Evolutionary conservation across 1,140 invertebrate genomes (phyloP).

Genomic region (Zaprionus inermis): DNA sequence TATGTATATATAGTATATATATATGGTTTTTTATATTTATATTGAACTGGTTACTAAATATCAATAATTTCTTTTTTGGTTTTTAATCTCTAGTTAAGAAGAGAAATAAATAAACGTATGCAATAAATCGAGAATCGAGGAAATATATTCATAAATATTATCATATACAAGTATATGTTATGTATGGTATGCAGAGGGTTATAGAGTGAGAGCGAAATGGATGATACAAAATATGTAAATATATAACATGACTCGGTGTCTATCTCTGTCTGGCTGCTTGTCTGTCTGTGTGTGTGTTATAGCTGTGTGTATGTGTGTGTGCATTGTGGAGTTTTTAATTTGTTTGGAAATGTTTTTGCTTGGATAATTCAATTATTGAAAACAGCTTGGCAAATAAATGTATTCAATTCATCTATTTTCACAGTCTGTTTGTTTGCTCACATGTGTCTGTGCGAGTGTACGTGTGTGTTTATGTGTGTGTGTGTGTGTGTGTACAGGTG

Average conservation of each 20-base stretch:
- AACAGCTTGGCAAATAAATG: constrained; percentile 47
- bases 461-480: constrained; percentile 29
- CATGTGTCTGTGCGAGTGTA: constrained; percentile 17
- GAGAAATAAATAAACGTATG: constrained; percentile 46
- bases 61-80: constrained; percentile 28
- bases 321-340: constrained; percentile 32
- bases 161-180: constrained; percentile 42
- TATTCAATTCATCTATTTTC: constrained; percentile 34
- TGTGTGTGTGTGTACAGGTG: constrained; percentile 37
- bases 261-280: constrained; percentile 24
- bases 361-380: constrained; percentile 53
- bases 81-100: constrained; percentile 48
- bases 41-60: constrained; percentile 35
- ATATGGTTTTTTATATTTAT: constrained; percentile 23
- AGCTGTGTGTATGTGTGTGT: constrained; percentile 18
- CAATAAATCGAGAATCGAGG: constrained; percentile 52
- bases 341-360: constrained; percentile 40
- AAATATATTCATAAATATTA: constrained; percentile 57
- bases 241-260: constrained; percentile 9
- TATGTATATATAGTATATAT: constrained; percentile 37
- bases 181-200: constrained; percentile 25
- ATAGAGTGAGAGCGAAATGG: constrained; percentile 31
- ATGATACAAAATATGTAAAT: constrained; percentile 24
- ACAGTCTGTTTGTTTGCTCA: constrained; percentile 12
- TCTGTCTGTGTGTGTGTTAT: constrained; percentile 21